A percentile compares a stretch with the other conserved stretches of the same genome.
phyloP scores from a whole-genome alignment of 2,113 vertebrate species.

The Mola mola region DNA sequence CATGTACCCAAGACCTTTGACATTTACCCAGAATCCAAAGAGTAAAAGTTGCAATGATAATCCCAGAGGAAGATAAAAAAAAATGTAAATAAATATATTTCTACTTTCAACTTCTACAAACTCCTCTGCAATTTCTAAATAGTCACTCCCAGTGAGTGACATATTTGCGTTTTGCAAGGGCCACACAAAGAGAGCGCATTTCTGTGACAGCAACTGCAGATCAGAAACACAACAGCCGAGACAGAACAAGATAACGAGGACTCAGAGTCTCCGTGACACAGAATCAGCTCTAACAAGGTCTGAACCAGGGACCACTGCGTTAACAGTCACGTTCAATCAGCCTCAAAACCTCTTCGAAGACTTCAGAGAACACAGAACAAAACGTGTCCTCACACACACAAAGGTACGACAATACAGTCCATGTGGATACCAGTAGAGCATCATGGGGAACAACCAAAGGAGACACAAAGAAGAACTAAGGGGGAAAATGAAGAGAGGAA shows the following conservation, averaged over 20 bases:
- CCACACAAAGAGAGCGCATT: constrained; percentile 1
- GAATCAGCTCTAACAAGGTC: background rate
- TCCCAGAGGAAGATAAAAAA: too few relatives aligned
- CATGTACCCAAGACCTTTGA: too few relatives aligned
- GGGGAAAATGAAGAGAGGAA: background rate
- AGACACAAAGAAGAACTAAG: background rate
- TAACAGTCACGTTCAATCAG: background rate
- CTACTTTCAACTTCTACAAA: background rate
- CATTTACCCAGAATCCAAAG: too few relatives aligned
- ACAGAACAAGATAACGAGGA: background rate
- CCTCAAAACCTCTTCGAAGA: background rate
- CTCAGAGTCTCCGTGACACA: background rate
- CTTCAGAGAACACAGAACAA: background rate
- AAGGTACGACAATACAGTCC: background rate
- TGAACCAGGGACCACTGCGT: too few relatives aligned
- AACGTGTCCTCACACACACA: constrained; percentile 3
- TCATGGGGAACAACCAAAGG: background rate
- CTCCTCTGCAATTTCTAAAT: background rate
- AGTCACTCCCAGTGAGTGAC: background rate
- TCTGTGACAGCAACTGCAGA: constrained; percentile 6
- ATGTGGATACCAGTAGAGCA: background rate
- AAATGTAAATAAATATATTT: too few relatives aligned
- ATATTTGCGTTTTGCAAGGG: background rate
- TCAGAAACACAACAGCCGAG: background rate
- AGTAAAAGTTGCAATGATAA: too few relatives aligned